Evolutionary conservation across 2,113 vertebrate species (phyloP), one percentile per base, ranked within the genome.

Genomic region (Todiramphus saurophagus): DNA sequence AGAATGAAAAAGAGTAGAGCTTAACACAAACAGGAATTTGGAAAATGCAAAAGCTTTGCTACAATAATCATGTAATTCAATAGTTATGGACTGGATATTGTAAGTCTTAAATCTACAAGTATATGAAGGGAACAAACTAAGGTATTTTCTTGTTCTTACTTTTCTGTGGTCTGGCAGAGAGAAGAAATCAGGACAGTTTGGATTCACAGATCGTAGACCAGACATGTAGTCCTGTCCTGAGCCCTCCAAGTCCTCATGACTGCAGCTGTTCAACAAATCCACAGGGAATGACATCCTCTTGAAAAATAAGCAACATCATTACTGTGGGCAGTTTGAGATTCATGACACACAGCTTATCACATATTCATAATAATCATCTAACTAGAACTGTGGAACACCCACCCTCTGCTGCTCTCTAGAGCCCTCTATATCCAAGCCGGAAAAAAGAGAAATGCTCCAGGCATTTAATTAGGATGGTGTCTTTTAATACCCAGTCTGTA

Each of bases 161-260:
- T 94, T 86, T 68, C 80, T 11, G 4, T 20, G 56, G 69, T 87
- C 89, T 58, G 94, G 91, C 41, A 99, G 83, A 58, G 87, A 95
- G 39, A 99, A 96, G 67, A 93, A 96, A 24, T 99, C 98, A 30
- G 97, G 95, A 50, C 68, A 64, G 31, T 98, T 90, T 30, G 98
- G 98, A 82, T 98, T 96, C 53, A 80, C 88, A 96, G 90, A 94
- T 23, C 97, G 97, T 58, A 99, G 98, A 46, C 94, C 84, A 91
- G 97, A 96, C 97, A 99, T 90, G 90, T 98, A 99, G 50, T 92
- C 95, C 44, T 98, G 96, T 55, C 97, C 98, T 62, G 97, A 97
- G 16, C 28, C 96, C 90, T 99, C 98, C 94, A 99, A 31, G 68
- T 98, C 97, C 64, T 97, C 97, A 74, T 98, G 98, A 93, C 97